Evolutionary conservation across 2,113 vertebrate genomes (phyloP).

Genomic region (Sorex araneus): DNA sequence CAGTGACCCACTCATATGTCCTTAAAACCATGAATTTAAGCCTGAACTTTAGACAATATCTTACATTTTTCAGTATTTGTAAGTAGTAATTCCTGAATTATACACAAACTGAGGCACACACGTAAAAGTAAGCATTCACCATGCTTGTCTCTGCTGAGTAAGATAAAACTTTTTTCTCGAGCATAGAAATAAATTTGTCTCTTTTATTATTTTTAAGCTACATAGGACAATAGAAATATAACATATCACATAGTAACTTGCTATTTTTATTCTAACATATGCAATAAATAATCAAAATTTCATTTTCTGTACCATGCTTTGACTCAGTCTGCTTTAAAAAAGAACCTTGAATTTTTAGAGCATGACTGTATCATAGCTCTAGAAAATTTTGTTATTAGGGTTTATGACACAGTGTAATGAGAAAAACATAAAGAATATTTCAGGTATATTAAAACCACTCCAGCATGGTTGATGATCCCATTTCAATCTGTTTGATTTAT

Average conservation of each 20-base stretch:
- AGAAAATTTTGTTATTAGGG: constrained; percentile 53
- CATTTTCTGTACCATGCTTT: constrained; percentile 11
- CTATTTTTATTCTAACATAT: constrained; percentile 22
- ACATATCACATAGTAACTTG: constrained; percentile 14
- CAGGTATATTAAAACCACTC: constrained; percentile 68
- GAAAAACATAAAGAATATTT: constrained; percentile 67
- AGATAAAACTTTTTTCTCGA: constrained; percentile 31
- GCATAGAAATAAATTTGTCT: not conserved
- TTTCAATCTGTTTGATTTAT: constrained; percentile 68
- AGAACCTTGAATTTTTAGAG: not conserved
- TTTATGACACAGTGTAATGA: constrained; percentile 68
- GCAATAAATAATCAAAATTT: constrained; percentile 51
- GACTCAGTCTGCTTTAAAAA: constrained; percentile 21
- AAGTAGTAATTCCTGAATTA: not conserved
- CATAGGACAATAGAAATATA: constrained; percentile 26
- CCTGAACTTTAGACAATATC: not conserved
- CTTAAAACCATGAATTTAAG: not conserved
- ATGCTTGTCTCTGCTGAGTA: constrained; percentile 28
- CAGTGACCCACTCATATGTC: not conserved
- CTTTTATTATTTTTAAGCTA: constrained; percentile 28
- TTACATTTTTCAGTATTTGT: not conserved
- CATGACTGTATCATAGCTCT: not conserved
- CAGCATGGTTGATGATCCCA: constrained; percentile 52
- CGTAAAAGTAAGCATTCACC: constrained; percentile 36
- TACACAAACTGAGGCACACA: constrained; percentile 25